Evolutionary conservation across 2,888 invertebrate species (phyloP), one percentile per base, ranked within the genome.

Genomic region (Trimorus sp.): DNA sequence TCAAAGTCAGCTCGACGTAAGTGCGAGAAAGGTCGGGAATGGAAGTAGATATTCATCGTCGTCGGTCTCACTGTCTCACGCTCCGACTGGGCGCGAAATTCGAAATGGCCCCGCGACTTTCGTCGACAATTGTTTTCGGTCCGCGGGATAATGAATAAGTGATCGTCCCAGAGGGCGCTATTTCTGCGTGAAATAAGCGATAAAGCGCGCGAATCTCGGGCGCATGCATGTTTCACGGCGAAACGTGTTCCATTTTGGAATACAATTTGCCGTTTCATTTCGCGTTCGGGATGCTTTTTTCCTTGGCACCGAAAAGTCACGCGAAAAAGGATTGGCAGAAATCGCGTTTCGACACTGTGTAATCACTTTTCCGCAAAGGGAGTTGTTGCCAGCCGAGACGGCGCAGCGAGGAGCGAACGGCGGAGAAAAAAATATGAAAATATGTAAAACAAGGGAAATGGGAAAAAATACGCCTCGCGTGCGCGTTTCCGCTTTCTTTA

Each of bases 401-500:
- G 8, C 7, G 26, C 26, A 26, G 4, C 26, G 11, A 40, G 11
- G 16, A 65, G 26, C 38, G 16, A 56, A 68, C 15, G 7, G 6
- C 26, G 7, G 9, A 62, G 12, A 45, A 62, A 49, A 63, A 49
- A 66, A 66, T 66, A 40, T 48, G 38, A 49, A 45, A 74, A 49
- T 69, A 56, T 69, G 59, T 49, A 56, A 69, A 69, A 75, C 51
- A 49, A 56, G 49, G 60, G 53, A 70, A 73, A 76, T 45, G 36
- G 38, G 56, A 65, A 82, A 79, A 79, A 77, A 68, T 81, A 53
- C 42, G 68, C 60, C 49, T 65, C 45, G 66, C 62, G 68, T 59
- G 56, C 40, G 63, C 63, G 66, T 68, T 71, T 68, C 48, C 66
- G 59, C 74, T 68, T 70, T 68, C 80, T 75, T 77, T 83, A 84